These are phyloP conservation scores for Platerodrilus igneus DNA, from an alignment of 2,888 invertebrate genomes.

Conservation along the genomic window DNA sequence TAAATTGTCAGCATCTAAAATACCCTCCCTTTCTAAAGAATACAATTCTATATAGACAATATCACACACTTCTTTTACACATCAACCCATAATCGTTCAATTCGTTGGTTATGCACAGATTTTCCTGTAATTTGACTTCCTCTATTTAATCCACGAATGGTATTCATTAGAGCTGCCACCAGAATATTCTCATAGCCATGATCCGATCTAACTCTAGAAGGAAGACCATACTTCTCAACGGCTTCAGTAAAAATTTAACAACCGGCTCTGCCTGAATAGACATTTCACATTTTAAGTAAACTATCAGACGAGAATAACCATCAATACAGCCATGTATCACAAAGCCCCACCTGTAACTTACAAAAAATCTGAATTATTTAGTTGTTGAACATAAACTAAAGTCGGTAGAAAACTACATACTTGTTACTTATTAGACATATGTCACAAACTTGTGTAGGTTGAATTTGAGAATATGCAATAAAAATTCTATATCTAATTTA, in stretches of 20 bases:
- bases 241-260: slow-evolving; percentile 3
- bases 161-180: slow-evolving; percentile 4
- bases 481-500: no score
- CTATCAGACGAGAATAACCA: slow-evolving; percentile 5
- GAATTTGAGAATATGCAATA: no score
- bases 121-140: slow-evolving; percentile 7
- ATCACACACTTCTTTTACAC: slow-evolving; percentile 1
- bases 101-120: slow-evolving; percentile 6
- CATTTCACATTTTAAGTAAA: slow-evolving; percentile 1
- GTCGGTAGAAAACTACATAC: no score
- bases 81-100: slow-evolving; percentile 9
- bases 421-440: no score
- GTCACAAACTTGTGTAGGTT: no score
- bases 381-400: no score
- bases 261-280: slow-evolving; percentile 2
- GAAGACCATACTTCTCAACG: slow-evolving; percentile 6
- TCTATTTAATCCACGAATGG: slow-evolving; percentile 3
- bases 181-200: slow-evolving; percentile 9
- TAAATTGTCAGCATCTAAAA: not conserved
- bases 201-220: slow-evolving; percentile 5
- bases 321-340: slow-evolving; percentile 10
- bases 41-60: not conserved
- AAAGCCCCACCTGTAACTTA: slow-evolving; percentile 3
- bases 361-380: not conserved
- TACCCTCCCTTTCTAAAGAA: not conserved